These are phyloP conservation scores for Drosophila pruinosa DNA, from an alignment of 1,140 invertebrate genomes.

Conservation along the genomic window DNA sequence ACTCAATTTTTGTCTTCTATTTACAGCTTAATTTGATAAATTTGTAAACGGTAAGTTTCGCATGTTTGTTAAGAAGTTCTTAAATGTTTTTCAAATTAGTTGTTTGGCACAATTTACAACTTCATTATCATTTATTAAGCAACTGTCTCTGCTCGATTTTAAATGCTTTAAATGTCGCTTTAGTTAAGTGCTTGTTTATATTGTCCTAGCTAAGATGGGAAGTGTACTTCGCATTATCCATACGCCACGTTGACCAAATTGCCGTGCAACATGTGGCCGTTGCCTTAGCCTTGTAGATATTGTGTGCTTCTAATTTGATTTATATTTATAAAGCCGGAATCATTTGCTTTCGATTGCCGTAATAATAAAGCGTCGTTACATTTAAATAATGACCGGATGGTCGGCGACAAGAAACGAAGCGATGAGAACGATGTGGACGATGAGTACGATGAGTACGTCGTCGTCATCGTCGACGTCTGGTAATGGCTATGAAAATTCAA, in stretches of 20 bases:
- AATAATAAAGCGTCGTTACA: conserved; percentile 80
- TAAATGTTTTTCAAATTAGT: background rate
- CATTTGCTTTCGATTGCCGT: conserved; percentile 77
- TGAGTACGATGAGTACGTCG: background rate
- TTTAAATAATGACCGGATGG: conserved; percentile 74
- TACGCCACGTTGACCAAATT: conserved; percentile 55
- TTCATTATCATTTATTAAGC: background rate
- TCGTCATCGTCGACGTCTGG: conserved; percentile 40
- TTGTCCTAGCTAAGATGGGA: conserved; percentile 15
- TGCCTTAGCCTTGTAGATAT: conserved; percentile 4
- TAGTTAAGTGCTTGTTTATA: conserved; percentile 54
- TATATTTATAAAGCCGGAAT: conserved; percentile 77
- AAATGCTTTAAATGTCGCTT: conserved; percentile 52
- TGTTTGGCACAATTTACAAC: background rate
- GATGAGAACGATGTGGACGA: conserved; percentile 18
- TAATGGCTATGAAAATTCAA: conserved; percentile 81
- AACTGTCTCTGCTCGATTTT: conserved; percentile 1
- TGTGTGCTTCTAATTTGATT: conserved; percentile 68
- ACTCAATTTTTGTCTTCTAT: background rate
- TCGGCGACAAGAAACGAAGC: conserved; percentile 12
- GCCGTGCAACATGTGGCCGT: conserved; percentile 66
- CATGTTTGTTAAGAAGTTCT: background rate
- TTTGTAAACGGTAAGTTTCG: conserved; percentile 27
- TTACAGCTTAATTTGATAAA: conserved; percentile 23
- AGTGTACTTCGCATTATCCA: conserved; percentile 26